Percentiles rank a stretch among this genome's conserved stretches.
phyloP scores from a whole-genome alignment of 2,888 invertebrate species.

The Aromia moschata region DNA sequence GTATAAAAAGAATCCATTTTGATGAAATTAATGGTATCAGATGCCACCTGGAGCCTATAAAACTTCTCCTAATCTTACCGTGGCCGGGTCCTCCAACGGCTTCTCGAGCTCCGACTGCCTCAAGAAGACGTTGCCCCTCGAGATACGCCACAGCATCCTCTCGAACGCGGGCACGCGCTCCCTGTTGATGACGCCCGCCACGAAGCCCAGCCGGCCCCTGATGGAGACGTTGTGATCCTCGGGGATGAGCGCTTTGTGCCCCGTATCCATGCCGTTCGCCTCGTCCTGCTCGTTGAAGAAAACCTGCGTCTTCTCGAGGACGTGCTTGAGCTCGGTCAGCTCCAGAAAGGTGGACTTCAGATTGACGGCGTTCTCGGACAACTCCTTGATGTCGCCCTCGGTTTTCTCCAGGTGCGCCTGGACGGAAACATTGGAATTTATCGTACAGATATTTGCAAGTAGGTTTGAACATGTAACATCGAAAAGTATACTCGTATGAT shows the following conservation, averaged over 20 bases:
- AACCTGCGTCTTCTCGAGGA: slow-evolving; percentile 89
- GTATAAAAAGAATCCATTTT: no score
- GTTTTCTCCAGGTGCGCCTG: slow-evolving; percentile 93
- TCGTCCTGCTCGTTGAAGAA: slow-evolving; percentile 89
- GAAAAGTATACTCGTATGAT: no score
- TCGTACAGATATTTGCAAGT: no score
- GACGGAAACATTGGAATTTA: slow-evolving; percentile 18
- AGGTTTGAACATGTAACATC: no score
- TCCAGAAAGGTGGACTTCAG: slow-evolving; percentile 92
- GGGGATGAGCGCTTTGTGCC: slow-evolving; percentile 65
- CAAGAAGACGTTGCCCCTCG: slow-evolving; percentile 90
- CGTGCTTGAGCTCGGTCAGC: slow-evolving; percentile 89
- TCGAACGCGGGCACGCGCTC: slow-evolving; percentile 91
- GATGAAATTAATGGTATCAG: no score
- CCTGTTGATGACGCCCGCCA: slow-evolving; percentile 91
- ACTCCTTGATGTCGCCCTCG: slow-evolving; percentile 92
- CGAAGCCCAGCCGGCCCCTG: slow-evolving; percentile 71
- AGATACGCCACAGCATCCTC: slow-evolving; percentile 92
- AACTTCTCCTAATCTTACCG: slow-evolving; percentile 77
- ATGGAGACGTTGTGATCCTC: slow-evolving; percentile 63
- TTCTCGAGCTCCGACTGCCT: slow-evolving; percentile 86
- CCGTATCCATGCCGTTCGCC: slow-evolving; percentile 71
- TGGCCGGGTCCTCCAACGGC: slow-evolving; percentile 83
- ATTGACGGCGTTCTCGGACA: slow-evolving; percentile 92
- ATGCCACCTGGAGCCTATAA: no score